A percentile compares a stretch with the other conserved stretches of the same genome.
Conservation (phyloP, 2,888 invertebrate genomes). For the Leptinotarsa rubiginosa region DNA sequence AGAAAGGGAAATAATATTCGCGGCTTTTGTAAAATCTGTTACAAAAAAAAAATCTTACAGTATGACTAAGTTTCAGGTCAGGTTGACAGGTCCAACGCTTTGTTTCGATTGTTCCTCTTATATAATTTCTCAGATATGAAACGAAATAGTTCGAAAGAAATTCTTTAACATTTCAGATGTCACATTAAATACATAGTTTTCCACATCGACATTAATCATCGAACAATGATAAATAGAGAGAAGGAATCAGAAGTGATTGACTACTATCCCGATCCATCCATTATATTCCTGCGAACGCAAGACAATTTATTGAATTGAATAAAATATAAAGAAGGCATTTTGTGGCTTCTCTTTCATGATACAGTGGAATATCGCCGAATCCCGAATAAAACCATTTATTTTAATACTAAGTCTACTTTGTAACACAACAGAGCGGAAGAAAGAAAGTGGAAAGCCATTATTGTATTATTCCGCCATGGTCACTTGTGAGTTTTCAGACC, state of each 20-base stretch:
- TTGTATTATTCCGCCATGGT: background rate
- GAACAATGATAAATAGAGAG: background rate
- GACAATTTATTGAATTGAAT: background rate
- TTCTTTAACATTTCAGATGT: background rate
- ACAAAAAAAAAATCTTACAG: too few relatives aligned
- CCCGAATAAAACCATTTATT: background rate
- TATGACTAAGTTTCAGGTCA: too few relatives aligned
- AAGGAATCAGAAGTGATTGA: background rate
- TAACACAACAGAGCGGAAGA: background rate
- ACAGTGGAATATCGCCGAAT: background rate
- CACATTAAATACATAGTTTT: background rate
- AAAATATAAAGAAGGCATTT: background rate
- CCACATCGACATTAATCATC: background rate
- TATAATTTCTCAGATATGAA: too few relatives aligned
- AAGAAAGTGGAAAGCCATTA: background rate
- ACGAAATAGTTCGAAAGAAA: too few relatives aligned
- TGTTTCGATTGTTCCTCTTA: too few relatives aligned
- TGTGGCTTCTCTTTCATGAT: background rate
- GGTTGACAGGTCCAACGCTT: too few relatives aligned
- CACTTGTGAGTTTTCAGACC: background rate
- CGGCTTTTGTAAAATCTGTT: too few relatives aligned
- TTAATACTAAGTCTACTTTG: background rate
- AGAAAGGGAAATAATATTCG: too few relatives aligned
- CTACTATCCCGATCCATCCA: background rate
- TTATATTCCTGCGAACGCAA: background rate